Percentiles rank a stretch among this genome's conserved stretches.
Evolutionary conservation across 64 coral and sea anemone species (phyloP).

Genomic region (Porites australiensis): DNA sequence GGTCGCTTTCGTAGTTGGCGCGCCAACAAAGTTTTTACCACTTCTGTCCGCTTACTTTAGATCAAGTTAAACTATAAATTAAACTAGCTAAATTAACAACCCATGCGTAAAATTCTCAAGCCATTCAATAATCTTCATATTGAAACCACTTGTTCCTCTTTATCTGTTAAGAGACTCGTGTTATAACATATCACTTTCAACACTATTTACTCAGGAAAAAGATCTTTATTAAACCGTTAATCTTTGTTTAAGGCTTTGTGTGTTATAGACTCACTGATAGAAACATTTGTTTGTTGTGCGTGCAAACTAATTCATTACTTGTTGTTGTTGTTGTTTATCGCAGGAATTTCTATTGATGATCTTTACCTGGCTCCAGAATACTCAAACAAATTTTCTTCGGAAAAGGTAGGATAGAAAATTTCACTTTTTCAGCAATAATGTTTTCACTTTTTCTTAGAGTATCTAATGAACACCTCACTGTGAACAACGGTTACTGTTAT

Average conservation of each 20-base stretch:
- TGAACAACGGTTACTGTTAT: too few relatives aligned
- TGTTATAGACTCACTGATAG: not conserved
- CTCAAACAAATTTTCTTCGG: conserved; percentile 67
- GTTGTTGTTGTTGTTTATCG: not conserved
- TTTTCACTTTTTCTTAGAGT: too few relatives aligned
- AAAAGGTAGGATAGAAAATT: conserved; percentile 61
- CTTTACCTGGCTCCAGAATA: conserved; percentile 80
- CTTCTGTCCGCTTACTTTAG: not conserved
- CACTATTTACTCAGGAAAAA: not conserved
- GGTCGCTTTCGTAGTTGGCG: not conserved
- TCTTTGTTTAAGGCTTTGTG: not conserved
- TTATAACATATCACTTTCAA: not conserved
- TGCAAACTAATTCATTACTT: not conserved
- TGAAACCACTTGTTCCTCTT: not conserved
- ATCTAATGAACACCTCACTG: too few relatives aligned
- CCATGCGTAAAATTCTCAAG: not conserved
- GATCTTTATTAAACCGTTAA: not conserved
- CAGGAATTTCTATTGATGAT: conserved; percentile 83
- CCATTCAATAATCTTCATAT: not conserved
- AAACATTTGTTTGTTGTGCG: not conserved
- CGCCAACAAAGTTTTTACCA: not conserved
- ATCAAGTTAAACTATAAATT: too few relatives aligned
- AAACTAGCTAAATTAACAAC: too few relatives aligned
- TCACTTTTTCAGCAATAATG: too few relatives aligned
- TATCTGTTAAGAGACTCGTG: not conserved